phyloP scores from a whole-genome alignment of 2,797 vertebrate genomes.

The Tinamus major region DNA sequence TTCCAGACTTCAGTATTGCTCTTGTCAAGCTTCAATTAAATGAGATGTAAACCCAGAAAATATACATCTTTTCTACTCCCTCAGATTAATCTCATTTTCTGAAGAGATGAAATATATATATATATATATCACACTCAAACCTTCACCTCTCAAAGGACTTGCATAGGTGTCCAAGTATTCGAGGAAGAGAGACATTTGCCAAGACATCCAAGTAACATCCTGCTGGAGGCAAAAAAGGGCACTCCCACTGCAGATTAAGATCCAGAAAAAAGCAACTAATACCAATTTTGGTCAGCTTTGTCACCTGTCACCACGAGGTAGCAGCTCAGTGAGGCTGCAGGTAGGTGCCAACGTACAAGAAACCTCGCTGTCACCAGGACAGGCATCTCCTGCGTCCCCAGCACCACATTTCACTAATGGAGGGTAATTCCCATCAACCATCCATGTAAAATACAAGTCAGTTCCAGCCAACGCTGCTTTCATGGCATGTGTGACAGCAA shows the following conservation, averaged over 20 bases:
- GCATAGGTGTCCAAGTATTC: background rate
- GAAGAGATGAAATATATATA: background rate
- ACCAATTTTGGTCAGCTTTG: background rate
- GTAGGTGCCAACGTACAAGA: background rate
- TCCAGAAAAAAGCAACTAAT: background rate
- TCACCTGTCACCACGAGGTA: rapidly evolving
- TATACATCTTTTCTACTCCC: background rate
- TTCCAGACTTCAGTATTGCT: background rate
- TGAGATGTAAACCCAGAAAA: background rate
- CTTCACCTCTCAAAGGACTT: background rate
- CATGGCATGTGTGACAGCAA: background rate
- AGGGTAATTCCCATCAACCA: background rate
- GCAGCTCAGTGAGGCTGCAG: background rate
- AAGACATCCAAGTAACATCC: rapidly evolving
- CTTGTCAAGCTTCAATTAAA: background rate
- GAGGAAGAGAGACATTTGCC: background rate
- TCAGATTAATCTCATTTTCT: background rate
- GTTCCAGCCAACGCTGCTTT: background rate
- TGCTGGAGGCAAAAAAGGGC: background rate
- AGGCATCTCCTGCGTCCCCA: background rate
- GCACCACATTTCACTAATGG: background rate
- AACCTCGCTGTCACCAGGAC: background rate
- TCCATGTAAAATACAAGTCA: background rate
- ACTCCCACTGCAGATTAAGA: background rate
- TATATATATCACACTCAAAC: background rate